Percentiles rank a stretch among this genome's conserved stretches.
These are phyloP conservation scores for Nyctibius bracteatus DNA, from an alignment of 2,113 vertebrate genomes.

Conservation along the genomic window DNA sequence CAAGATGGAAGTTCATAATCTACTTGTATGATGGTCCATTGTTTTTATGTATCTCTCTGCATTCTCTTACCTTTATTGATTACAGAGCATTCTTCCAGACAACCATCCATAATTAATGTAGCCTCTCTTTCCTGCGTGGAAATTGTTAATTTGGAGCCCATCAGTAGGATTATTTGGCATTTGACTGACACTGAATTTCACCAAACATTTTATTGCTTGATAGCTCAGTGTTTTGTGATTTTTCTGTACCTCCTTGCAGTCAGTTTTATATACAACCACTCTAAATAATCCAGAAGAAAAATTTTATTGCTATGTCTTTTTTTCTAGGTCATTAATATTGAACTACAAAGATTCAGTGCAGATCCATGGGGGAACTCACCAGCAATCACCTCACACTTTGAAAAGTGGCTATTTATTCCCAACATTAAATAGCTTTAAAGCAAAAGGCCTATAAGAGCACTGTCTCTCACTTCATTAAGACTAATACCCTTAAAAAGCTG, in stretches of 20 bases:
- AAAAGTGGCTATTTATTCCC: not conserved
- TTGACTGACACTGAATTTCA: not conserved
- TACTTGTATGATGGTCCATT: not conserved
- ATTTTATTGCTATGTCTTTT: not conserved
- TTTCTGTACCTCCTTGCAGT: not conserved
- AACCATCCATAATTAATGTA: not conserved
- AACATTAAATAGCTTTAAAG: not conserved
- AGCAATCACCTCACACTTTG: not conserved
- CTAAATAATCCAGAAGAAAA: not conserved
- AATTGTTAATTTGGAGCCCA: not conserved
- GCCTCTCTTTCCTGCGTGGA: not conserved
- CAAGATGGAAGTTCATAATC: not conserved
- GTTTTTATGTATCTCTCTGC: not conserved
- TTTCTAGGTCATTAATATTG: not conserved
- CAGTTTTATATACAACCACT: not conserved
- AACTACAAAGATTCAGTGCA: not conserved
- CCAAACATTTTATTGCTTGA: not conserved
- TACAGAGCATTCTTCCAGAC: not conserved
- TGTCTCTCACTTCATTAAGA: not conserved
- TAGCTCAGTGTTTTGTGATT: not conserved
- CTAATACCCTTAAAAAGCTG: not conserved
- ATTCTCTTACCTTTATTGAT: not conserved
- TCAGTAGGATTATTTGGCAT: not conserved
- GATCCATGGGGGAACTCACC: not conserved
- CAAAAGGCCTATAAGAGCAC: not conserved